A percentile compares a stretch with the other conserved stretches of the same genome.
Conservation (phyloP, 2,888 invertebrate genomes). For the Cosmia trapezina region DNA sequence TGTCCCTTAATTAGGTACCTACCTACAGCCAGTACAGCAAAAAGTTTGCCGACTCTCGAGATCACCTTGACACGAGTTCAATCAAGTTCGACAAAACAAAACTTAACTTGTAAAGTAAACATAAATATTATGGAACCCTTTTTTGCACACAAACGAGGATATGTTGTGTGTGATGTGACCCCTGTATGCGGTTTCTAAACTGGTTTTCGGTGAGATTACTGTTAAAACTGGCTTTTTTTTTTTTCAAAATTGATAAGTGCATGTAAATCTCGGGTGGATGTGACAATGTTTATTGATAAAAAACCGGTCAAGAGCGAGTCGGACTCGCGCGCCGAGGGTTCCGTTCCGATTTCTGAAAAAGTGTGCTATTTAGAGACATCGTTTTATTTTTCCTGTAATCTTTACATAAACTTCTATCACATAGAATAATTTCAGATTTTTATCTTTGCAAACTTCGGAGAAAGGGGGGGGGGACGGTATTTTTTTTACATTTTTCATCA, state of each 20-base stretch:
- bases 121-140: slow-evolving; percentile 19
- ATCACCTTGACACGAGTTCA: slow-evolving; percentile 53
- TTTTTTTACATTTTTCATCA: too few relatives aligned
- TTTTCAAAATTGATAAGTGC: slow-evolving; percentile 5
- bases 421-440: too few relatives aligned
- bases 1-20: not conserved
- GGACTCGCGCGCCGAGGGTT: too few relatives aligned
- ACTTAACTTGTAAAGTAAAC: slow-evolving; percentile 22
- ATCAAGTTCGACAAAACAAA: slow-evolving; percentile 28
- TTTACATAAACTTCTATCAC: too few relatives aligned
- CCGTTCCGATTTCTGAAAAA: too few relatives aligned
- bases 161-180: slow-evolving; percentile 5
- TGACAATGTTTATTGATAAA: slow-evolving; percentile 5
- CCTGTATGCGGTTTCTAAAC: slow-evolving; percentile 8
- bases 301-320: not conserved
- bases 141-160: slow-evolving; percentile 22
- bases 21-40: not conserved
- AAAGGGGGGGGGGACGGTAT: too few relatives aligned
- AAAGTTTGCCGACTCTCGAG: not conserved
- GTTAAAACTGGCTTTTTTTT: slow-evolving; percentile 15
- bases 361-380: too few relatives aligned
- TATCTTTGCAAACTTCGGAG: too few relatives aligned
- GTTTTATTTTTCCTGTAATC: too few relatives aligned
- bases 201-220: slow-evolving; percentile 29
- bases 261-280: slow-evolving; percentile 8